Conservation (phyloP, 2,888 invertebrate species). For the Acrobasis suavella region DNA sequence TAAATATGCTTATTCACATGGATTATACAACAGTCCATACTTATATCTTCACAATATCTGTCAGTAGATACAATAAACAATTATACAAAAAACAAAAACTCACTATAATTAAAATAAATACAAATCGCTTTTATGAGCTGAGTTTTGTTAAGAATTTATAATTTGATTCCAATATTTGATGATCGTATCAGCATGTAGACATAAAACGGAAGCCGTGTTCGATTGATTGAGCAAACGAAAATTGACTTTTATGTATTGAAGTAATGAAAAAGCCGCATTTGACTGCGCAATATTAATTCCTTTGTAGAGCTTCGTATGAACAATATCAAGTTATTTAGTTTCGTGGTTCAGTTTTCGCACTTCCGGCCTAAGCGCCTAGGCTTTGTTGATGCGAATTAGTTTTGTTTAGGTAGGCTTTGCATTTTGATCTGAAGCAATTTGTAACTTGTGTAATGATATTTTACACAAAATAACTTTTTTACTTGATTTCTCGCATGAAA, state of each 20-base stretch:
- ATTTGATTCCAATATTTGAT: too few species aligned
- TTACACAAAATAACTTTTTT: too few species aligned
- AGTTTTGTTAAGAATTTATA: too few species aligned
- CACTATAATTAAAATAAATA: too few species aligned
- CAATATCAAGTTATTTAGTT: slow-evolving; percentile 13
- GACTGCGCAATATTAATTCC: slow-evolving; percentile 11
- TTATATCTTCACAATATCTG: too few species aligned
- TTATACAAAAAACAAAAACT: too few species aligned
- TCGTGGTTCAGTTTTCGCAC: slow-evolving; percentile 8
- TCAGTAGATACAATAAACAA: too few species aligned
- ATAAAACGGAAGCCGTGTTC: slow-evolving; percentile 1
- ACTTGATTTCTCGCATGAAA: too few species aligned
- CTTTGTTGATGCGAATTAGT: slow-evolving; percentile 14
- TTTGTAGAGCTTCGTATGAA: slow-evolving; percentile 10
- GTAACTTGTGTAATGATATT: background rate
- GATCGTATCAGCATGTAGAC: too few species aligned
- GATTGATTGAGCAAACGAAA: slow-evolving; percentile 6
- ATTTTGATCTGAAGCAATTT: background rate
- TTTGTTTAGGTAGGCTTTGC: background rate
- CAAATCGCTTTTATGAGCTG: too few species aligned
- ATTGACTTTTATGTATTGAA: slow-evolving; percentile 1
- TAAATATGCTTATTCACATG: too few species aligned
- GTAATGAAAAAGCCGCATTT: slow-evolving; percentile 6
- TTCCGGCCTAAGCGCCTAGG: slow-evolving; percentile 5
- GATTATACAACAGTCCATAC: too few species aligned